Base-by-base conservation (phyloP, 1,140 invertebrate species). In the Octopus bimaculoides region DNA sequence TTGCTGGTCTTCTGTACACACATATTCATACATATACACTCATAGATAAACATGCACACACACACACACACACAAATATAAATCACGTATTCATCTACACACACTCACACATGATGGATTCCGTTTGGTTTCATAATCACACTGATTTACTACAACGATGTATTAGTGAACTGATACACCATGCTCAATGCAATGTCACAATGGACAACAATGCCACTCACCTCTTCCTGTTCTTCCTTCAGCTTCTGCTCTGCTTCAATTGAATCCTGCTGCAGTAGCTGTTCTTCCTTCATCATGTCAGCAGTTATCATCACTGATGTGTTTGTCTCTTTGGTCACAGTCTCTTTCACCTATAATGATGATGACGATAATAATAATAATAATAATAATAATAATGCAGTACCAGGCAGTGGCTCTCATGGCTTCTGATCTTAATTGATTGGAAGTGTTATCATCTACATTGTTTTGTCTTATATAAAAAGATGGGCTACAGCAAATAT, bases 261-360 rank as follows among this genome's bases (percentile, higher is more conserved):
- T 5, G 73, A 75, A 54, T 82, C 41, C 55, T 80, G 6, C n/a
- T 84, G 53, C 26, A 84, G 55, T 55, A 77, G 77, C 52, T 82
- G 77, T 75, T 85, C 84, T 77, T 85, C 84, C 52, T 82, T 78
- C 17, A 84, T 74, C 81, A 85, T 83, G 12, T 78, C 81, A n/a
- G 80, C 75, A 4, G 81, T 84, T 3, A 83, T 10, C 20, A 55
- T 10, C 26, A 41, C 26, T 41, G 26, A 41, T 41, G 26, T 41
- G 26, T 41, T 41, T 41, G 26, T 41, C 26, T 41, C 26, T 41
- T 41, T 41, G 2, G 26, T 41, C 26, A 1, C 26, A 41, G 26
- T 41, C 26, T 41, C 26, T 41, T 41, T 41, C 26, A 41, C 26
- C 26, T 41, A 41, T 41, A 41, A 41, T 41, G 26, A 41, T 41